Evolutionary conservation across 2,797 vertebrate genomes (phyloP).

Genomic region (Bryconaethiops microstoma): DNA sequence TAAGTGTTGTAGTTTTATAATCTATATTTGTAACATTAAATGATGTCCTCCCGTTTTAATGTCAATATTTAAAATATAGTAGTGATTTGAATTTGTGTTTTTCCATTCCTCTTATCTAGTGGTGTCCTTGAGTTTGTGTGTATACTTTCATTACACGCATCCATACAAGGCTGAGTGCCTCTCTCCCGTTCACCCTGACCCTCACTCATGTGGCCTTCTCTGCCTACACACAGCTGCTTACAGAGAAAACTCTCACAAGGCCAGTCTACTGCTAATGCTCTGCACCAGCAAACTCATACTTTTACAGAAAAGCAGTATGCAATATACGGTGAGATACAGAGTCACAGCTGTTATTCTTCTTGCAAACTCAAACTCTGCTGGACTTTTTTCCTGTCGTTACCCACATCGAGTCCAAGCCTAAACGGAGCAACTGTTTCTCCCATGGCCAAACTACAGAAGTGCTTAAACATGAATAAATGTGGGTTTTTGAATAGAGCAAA

Average conservation of each 20-base stretch:
- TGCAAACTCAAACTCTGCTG: background rate
- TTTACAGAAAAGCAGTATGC: background rate
- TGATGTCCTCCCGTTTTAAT: background rate
- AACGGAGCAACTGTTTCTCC: background rate
- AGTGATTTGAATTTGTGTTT: background rate
- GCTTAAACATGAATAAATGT: too few relatives aligned
- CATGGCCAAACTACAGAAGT: background rate
- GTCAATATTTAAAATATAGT: background rate
- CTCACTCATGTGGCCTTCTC: slow-evolving; percentile 18
- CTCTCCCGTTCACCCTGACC: background rate
- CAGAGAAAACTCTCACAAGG: slow-evolving; percentile 48
- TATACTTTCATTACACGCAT: background rate
- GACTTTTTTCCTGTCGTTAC: background rate
- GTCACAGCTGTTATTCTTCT: background rate
- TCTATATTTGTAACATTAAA: background rate
- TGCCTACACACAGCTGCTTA: slow-evolving; percentile 48
- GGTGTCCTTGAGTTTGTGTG: slow-evolving; percentile 24
- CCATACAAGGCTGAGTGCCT: slow-evolving; percentile 22
- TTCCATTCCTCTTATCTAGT: slow-evolving; percentile 1
- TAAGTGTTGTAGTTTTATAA: background rate
- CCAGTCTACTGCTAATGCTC: background rate
- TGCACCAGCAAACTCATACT: background rate
- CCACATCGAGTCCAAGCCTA: background rate
- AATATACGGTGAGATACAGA: background rate
- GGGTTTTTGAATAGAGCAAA: too few relatives aligned